phyloP scores from a whole-genome alignment of 2,888 invertebrate genomes.

The Masnerella sp. region DNA sequence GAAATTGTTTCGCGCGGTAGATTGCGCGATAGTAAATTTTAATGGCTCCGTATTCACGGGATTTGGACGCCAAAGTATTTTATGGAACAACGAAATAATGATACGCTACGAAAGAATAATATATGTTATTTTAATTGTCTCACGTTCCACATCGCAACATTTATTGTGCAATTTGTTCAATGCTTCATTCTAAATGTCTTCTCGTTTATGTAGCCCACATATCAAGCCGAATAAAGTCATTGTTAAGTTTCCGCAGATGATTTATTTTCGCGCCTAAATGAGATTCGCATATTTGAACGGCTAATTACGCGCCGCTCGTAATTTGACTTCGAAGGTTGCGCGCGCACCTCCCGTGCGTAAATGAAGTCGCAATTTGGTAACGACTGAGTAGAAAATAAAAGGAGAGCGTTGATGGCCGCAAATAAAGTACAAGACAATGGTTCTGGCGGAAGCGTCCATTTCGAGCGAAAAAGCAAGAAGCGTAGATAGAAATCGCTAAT shows the following conservation, averaged over 20 bases:
- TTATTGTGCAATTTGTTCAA: slow-evolving; percentile 32
- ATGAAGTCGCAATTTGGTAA: slow-evolving; percentile 51
- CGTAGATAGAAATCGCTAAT: slow-evolving; percentile 57
- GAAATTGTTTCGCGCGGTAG: slow-evolving; percentile 7
- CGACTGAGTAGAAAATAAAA: slow-evolving; percentile 52
- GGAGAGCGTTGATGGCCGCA: slow-evolving; percentile 40
- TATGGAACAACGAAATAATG: slow-evolving; percentile 23
- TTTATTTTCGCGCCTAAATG: slow-evolving; percentile 23
- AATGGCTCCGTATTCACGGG: background rate
- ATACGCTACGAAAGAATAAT: slow-evolving; percentile 10
- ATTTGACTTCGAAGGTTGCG: slow-evolving; percentile 43
- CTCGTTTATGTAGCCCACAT: slow-evolving; percentile 1
- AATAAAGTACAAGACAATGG: slow-evolving; percentile 49
- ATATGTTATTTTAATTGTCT: slow-evolving; percentile 39
- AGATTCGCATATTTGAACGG: slow-evolving; percentile 44
- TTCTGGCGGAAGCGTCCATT: slow-evolving; percentile 50
- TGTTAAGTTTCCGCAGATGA: slow-evolving; percentile 30
- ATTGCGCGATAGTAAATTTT: slow-evolving; percentile 6
- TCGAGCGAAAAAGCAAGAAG: slow-evolving; percentile 54
- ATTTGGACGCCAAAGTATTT: slow-evolving; percentile 5
- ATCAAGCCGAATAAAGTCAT: slow-evolving; percentile 33
- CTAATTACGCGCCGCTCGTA: slow-evolving; percentile 37
- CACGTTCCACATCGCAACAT: slow-evolving; percentile 36
- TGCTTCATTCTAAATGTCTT: slow-evolving; percentile 16
- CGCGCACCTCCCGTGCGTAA: slow-evolving; percentile 35